Conservation (phyloP, 2,797 vertebrate genomes). For the Catostomus latipinnis region DNA sequence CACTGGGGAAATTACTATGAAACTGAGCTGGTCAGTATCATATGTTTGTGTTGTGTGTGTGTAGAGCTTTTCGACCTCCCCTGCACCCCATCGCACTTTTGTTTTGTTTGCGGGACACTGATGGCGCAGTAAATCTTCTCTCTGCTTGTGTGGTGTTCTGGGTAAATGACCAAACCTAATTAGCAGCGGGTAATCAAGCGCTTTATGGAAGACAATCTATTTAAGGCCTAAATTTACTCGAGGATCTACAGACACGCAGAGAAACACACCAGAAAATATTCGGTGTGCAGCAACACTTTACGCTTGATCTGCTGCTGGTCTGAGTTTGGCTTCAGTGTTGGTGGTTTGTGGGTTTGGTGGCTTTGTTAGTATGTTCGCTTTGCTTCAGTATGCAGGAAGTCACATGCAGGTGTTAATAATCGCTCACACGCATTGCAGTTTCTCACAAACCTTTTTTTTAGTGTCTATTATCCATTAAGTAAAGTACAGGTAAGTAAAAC, state of each 20-base stretch:
- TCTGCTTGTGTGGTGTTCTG: slow-evolving; percentile 45
- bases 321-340: neutral
- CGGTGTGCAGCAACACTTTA: too few relatives aligned
- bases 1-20: slow-evolving; percentile 98
- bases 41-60: slow-evolving; percentile 55
- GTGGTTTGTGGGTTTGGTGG: neutral
- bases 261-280: neutral
- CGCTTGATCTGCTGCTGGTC: neutral
- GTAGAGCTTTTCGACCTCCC: neutral
- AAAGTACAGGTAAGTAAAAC: too few relatives aligned
- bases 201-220: neutral
- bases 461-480: too few relatives aligned
- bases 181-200: neutral
- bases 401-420: neutral
- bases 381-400: neutral
- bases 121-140: too few relatives aligned
- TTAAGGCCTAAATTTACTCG: neutral
- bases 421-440: too few relatives aligned
- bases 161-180: neutral
- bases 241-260: neutral
- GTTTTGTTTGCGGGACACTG: neutral
- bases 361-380: neutral
- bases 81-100: neutral
- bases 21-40: slow-evolving; percentile 95
- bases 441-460: too few relatives aligned